These are phyloP conservation scores for Neolamprologus hecqui DNA, from an alignment of 2,113 vertebrate genomes.

Conservation along the genomic window DNA sequence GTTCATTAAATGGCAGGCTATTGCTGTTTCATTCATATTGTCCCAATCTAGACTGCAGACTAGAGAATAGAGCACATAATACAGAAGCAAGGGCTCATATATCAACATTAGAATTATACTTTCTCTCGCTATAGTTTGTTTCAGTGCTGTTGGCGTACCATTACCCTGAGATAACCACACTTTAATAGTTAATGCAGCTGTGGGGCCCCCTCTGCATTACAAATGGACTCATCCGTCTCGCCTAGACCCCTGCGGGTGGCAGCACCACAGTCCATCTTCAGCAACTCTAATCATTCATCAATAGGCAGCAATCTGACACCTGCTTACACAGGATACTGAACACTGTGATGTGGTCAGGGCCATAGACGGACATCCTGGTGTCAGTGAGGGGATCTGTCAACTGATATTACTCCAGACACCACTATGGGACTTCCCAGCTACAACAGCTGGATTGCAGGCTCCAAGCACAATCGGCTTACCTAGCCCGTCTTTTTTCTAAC, in stretches of 20 bases:
- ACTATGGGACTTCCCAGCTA: not conserved
- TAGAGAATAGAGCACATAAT: not conserved
- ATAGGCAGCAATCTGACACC: slow-evolving; percentile 58
- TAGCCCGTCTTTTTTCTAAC: not conserved
- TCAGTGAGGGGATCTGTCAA: slow-evolving; percentile 46
- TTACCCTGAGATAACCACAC: slow-evolving; percentile 66
- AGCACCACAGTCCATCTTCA: slow-evolving; percentile 31
- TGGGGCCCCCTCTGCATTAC: slow-evolving; percentile 59
- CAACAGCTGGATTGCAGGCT: slow-evolving; percentile 34
- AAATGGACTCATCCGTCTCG: slow-evolving; percentile 63
- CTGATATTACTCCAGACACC: slow-evolving; percentile 47
- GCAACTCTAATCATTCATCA: slow-evolving; percentile 65
- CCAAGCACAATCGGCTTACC: not conserved
- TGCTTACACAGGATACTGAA: slow-evolving; percentile 31
- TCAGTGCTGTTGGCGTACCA: slow-evolving; percentile 41
- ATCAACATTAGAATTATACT: slow-evolving; percentile 23
- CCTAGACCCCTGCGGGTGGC: slow-evolving; percentile 47
- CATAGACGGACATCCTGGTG: slow-evolving; percentile 59
- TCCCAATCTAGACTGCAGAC: not conserved
- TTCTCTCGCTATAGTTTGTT: slow-evolving; percentile 24
- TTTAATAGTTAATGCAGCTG: slow-evolving; percentile 73
- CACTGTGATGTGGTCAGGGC: slow-evolving; percentile 48
- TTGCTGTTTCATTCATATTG: not conserved
- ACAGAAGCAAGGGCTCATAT: not conserved
- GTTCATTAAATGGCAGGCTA: not conserved